phyloP scores from a whole-genome alignment of 2,888 invertebrate species.

The Acleris literana region DNA sequence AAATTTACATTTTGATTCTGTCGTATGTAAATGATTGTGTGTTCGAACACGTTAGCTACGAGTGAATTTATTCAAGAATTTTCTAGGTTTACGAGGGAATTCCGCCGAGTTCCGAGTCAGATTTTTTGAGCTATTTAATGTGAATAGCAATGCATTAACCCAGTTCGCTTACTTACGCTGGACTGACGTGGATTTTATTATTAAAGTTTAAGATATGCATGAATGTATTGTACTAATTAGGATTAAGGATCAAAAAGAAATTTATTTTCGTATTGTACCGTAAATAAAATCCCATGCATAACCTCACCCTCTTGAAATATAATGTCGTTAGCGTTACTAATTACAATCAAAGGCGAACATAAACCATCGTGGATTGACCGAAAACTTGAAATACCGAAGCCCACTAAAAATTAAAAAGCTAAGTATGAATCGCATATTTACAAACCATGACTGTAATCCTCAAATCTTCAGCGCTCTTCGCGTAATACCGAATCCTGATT shows the following conservation, averaged over 20 bases:
- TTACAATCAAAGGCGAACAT: too few species aligned
- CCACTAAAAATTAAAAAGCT: constrained; percentile 9
- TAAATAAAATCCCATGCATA: too few species aligned
- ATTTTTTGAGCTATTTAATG: constrained; percentile 53
- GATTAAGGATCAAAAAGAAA: neutral
- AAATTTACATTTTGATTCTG: constrained; percentile 3
- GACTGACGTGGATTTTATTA: constrained; percentile 8
- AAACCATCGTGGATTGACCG: too few species aligned
- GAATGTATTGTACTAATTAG: constrained; percentile 2
- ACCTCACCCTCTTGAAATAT: too few species aligned
- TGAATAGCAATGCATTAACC: constrained; percentile 57
- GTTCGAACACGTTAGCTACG: constrained; percentile 25
- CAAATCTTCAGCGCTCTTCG: constrained; percentile 70
- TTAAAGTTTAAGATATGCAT: constrained; percentile 9
- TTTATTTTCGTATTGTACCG: too few species aligned
- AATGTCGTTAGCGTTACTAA: too few species aligned
- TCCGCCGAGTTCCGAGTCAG: constrained; percentile 48
- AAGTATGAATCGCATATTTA: constrained; percentile 29
- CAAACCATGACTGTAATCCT: constrained; percentile 72
- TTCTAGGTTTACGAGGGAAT: constrained; percentile 56
- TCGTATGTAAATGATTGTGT: constrained; percentile 20
- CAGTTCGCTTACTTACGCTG: constrained; percentile 49
- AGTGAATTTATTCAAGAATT: constrained; percentile 52
- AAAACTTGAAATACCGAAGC: too few species aligned
- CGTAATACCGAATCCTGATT: constrained; percentile 67